phyloP scores from a whole-genome alignment of 2,888 invertebrate species.

The Cephus pygmeus region DNA sequence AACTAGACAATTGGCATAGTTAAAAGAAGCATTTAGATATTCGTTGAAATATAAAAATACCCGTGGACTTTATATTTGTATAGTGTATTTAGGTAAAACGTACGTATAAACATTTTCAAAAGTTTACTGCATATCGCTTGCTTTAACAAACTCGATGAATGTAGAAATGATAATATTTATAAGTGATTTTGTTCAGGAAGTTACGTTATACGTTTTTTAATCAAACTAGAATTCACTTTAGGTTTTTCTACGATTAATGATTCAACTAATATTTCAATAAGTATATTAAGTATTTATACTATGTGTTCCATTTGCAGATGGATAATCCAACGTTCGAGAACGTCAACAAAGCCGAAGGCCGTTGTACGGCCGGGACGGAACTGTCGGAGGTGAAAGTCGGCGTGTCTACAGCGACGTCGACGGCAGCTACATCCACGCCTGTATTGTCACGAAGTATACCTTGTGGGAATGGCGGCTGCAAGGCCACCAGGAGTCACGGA shows the following conservation, averaged over 20 bases:
- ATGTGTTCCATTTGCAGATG: constrained; percentile 63
- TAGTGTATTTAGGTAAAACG: too few species aligned
- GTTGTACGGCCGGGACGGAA: constrained; percentile 59
- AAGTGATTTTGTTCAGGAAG: not conserved
- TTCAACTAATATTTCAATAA: too few species aligned
- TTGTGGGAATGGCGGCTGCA: constrained; percentile 53
- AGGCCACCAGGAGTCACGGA: constrained; percentile 30
- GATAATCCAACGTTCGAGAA: constrained; percentile 62
- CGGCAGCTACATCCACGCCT: constrained; percentile 41
- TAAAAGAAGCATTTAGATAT: not conserved
- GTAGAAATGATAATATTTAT: too few species aligned
- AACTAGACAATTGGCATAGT: too few species aligned
- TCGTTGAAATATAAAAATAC: not conserved
- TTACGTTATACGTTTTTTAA: not conserved
- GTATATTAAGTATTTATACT: not conserved
- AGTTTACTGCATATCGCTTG: not conserved
- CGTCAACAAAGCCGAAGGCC: constrained; percentile 41
- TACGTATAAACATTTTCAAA: not conserved
- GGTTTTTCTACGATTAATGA: not conserved
- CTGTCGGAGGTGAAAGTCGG: constrained; percentile 51
- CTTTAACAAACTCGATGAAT: not conserved
- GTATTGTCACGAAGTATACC: constrained; percentile 34
- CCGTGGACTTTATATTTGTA: too few species aligned
- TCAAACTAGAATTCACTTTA: too few species aligned
- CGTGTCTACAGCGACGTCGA: constrained; percentile 32